These are phyloP conservation scores for Pseudochirops corinnae DNA, from an alignment of 2,797 vertebrate species.

Conservation along the genomic window DNA sequence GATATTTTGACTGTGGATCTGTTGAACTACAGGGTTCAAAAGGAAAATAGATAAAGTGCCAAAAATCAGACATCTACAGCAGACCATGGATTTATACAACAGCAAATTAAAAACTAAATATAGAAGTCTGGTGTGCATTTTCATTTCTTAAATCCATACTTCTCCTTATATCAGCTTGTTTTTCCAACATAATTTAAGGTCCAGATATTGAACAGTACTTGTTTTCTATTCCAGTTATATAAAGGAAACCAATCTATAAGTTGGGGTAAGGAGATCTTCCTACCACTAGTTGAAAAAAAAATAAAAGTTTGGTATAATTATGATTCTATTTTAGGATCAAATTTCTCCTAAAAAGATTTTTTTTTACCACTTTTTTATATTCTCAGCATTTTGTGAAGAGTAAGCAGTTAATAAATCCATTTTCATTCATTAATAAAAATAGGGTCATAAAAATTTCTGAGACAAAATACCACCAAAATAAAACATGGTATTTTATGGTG, in stretches of 20 bases:
- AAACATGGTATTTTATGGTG: not conserved
- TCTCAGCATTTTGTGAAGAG: not conserved
- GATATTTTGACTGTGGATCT: constrained; percentile 69
- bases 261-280: not conserved
- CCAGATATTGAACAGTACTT: constrained; percentile 12
- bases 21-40: constrained; percentile 72
- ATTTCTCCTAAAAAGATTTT: not conserved
- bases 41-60: constrained; percentile 71
- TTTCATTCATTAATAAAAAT: not conserved
- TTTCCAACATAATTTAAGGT: constrained; percentile 27
- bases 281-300: constrained; percentile 29
- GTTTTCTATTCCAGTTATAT: constrained; percentile 23
- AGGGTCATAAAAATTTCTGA: not conserved
- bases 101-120: constrained; percentile 71
- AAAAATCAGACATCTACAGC: constrained; percentile 71
- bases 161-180: constrained; percentile 8
- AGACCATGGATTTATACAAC: constrained; percentile 48
- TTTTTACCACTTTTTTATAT: not conserved
- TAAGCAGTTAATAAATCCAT: not conserved
- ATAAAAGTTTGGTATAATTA: not conserved
- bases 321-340: not conserved
- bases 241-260: not conserved
- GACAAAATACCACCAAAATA: constrained; percentile 24
- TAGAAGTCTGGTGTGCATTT: constrained; percentile 47
- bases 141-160: constrained; percentile 23